Evolutionary conservation across 2,888 invertebrate genomes (phyloP).

Genomic region (Priocnemis perturbator): DNA sequence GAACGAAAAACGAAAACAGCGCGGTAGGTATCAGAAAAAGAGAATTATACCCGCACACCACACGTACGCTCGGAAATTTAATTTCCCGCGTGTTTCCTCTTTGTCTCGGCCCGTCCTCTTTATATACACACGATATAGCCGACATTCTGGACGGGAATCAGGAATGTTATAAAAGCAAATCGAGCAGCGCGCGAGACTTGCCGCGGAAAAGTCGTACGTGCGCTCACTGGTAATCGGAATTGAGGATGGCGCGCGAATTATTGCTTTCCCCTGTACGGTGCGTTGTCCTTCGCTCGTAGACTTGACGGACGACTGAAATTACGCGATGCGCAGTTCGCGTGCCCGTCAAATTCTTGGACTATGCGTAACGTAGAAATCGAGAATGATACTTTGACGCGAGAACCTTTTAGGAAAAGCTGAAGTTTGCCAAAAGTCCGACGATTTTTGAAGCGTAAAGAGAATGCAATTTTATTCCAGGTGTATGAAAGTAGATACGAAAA

Average conservation of each 20-base stretch:
- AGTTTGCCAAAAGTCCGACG: too few species aligned
- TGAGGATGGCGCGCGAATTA: too few species aligned
- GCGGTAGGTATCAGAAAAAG: constrained; percentile 18
- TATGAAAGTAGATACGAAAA: neutral
- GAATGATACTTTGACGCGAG: too few species aligned
- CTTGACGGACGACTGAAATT: too few species aligned
- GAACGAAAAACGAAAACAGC: neutral
- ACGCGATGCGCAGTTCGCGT: too few species aligned
- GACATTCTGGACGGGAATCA: constrained; percentile 10
- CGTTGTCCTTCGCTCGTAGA: neutral
- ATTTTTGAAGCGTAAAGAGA: too few species aligned
- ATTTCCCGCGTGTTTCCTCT: constrained; percentile 29
- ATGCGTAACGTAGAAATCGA: too few species aligned
- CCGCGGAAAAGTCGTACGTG: neutral
- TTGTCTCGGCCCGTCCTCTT: constrained; percentile 6
- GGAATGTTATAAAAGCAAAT: constrained; percentile 29
- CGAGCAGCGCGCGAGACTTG: constrained; percentile 4
- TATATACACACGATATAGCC: neutral
- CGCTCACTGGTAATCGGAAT: neutral
- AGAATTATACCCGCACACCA: neutral
- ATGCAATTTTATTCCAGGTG: too few species aligned
- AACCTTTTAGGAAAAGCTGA: too few species aligned
- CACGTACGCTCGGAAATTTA: constrained; percentile 26
- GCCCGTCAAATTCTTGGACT: too few species aligned
- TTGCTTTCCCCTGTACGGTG: too few species aligned